These are phyloP conservation scores for Potamilus streckersoni DNA, from an alignment of 1,140 invertebrate genomes.

Conservation along the genomic window DNA sequence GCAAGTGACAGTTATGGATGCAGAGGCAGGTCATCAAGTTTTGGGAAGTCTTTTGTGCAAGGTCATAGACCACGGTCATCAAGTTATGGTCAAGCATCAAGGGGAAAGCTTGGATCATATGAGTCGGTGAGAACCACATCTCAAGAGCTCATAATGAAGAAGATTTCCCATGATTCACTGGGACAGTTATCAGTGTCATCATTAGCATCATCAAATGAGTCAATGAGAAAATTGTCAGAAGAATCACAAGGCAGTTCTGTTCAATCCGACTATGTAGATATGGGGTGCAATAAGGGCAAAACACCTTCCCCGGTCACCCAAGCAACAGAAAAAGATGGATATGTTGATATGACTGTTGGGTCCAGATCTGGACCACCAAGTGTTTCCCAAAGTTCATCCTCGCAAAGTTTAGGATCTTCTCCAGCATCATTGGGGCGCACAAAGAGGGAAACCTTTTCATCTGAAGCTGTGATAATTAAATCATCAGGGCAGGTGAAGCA, in stretches of 20 bases:
- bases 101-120: conserved; percentile 36
- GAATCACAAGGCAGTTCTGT: conserved; percentile 26
- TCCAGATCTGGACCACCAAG: conserved; percentile 22
- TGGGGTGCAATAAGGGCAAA: conserved; percentile 42
- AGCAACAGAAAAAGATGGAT: conserved; percentile 36
- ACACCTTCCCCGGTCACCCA: conserved; percentile 34
- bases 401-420: conserved; percentile 39
- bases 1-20: conserved; percentile 62
- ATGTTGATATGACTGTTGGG: conserved; percentile 54
- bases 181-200: conserved; percentile 47
- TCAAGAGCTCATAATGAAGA: conserved; percentile 31
- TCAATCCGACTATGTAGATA: conserved; percentile 52
- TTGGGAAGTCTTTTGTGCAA: conserved; percentile 45
- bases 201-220: conserved; percentile 52
- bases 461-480: conserved; percentile 2
- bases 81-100: conserved; percentile 59
- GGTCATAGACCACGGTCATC: conserved; percentile 59
- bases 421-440: conserved; percentile 17
- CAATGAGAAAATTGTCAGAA: conserved; percentile 42
- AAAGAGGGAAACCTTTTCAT: background rate
- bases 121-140: conserved; percentile 45
- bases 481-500: background rate
- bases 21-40: conserved; percentile 57
- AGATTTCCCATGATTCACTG: conserved; percentile 50
- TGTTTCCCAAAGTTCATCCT: conserved; percentile 27